Evolutionary conservation across 1,140 invertebrate genomes (phyloP), one percentile per base, ranked within the genome.

Genomic region (Trichonephila inaurata): DNA sequence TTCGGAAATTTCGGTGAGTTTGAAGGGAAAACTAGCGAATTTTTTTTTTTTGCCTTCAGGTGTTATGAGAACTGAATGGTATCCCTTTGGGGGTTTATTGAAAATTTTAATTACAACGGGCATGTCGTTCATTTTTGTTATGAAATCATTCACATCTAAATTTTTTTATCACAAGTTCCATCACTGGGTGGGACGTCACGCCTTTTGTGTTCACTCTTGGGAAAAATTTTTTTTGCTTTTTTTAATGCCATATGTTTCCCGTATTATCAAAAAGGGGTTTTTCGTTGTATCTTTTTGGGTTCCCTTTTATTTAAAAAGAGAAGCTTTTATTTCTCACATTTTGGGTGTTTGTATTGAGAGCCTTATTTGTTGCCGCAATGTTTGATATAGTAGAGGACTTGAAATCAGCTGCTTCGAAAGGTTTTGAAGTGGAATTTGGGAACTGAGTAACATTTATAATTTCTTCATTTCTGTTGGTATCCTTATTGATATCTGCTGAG

Each of bases 161-260:
- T 87, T 87, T 64, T n/a, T 87, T 28, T 6, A 87, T 87, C 33
- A 87, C 58, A 7, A 87, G 85, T 33, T 87, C 85, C 19, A 87
- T 21, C 3, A 87, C 10, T 33, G 85, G 85, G 2, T 64, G 44
- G 5, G 72, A 77, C 6, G 16, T 18, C 16, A 6, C 10, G 6
- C 18, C 33, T 40, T n/a, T 16, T 58, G 4, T 77, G 72, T 4
- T 77, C 72, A 64, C 21, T 64, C 21, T 64, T n/a, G n/a, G n/a
- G 62, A 19, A 64, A 64, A 3, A 18, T 21, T 1, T 18, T n/a
- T n/a, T 64, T 18, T 64, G 21, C 62, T 64, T 64, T n/a, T n/a
- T 64, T 64, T 19, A 21, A 64, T 18, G 16, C 16, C 21, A 19
- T 77, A 28, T 24, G 14, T n/a, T n/a, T n/a, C n/a, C n/a, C n/a